Percentiles rank a stretch among this genome's conserved stretches.
Conservation (phyloP, 2,113 vertebrate genomes). For the Sapayoa aenigma region DNA sequence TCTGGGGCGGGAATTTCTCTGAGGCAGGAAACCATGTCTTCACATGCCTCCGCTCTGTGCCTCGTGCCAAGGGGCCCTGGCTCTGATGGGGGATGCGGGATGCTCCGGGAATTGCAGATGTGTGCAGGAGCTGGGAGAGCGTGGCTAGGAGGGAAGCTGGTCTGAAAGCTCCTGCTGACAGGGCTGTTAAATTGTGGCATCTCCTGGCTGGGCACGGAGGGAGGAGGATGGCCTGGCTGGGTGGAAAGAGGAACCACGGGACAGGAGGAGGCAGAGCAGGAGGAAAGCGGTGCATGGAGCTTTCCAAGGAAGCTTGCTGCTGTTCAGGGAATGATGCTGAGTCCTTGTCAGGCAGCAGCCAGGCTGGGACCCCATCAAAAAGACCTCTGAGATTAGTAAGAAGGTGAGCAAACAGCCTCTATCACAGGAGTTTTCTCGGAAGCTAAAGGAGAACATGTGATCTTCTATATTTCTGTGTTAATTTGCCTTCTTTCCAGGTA, state of each 20-base stretch:
- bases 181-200: background rate
- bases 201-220: background rate
- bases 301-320: background rate
- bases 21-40: slow-evolving; percentile 47
- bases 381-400: background rate
- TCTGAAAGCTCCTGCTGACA: background rate
- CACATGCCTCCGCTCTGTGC: background rate
- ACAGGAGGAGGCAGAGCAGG: background rate
- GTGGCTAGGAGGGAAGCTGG: background rate
- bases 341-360: background rate
- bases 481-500: background rate
- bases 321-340: background rate
- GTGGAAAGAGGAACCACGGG: background rate
- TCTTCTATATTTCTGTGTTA: background rate
- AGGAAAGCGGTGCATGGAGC: fast-evolving
- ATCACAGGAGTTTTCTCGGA: background rate
- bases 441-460: background rate
- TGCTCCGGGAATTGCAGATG: background rate
- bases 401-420: background rate
- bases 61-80: slow-evolving; percentile 18
- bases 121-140: background rate
- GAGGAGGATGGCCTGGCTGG: fast-evolving
- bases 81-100: background rate
- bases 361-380: background rate
- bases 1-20: slow-evolving; percentile 49